Base-by-base conservation (phyloP, 2,888 invertebrate genomes). In the Crematogaster levior region DNA sequence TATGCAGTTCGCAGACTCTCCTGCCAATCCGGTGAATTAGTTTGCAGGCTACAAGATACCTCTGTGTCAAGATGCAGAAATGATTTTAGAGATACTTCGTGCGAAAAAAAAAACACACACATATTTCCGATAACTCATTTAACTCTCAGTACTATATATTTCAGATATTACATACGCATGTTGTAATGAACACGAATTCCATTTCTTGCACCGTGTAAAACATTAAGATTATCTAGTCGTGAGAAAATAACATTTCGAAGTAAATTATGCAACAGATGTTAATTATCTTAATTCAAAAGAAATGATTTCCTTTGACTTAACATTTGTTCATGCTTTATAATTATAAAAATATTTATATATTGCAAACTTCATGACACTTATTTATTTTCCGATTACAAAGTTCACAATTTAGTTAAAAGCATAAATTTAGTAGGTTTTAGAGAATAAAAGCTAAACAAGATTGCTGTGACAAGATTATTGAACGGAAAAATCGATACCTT, bases 1-100 rank as follows among this genome's bases (percentile, higher is more conserved):
- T 83, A 83, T 83, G 85, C 88, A 84, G 88, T 86, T 88, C 83
- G 85, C 83, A 80, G 77, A 79, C 84, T 85, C 65, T 86, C 85
- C 56, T 56, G 86, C 82, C 82, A 84, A 88, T 88, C 84, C 80
- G 40, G 73, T 46, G 84, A 81, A 84, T 84, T 86, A 70, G 73
- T 65, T 40, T 46, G 66, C 83, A 83, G 87, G 86, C 83, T 83
- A 60, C 12, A 56, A 85, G 81, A 68, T 46, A 77, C 51, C 61
- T 70, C 66, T 81, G 56, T 70, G 18, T 21, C 9, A 43, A 65
- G 84, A 81, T 63, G 73, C 37, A 77, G 75, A 40, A 63, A 40
- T 65, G 34, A 24, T 60, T 37, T 34, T 12, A n/a, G 46, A 77
- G 5, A 43, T 46, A 21, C 24, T 6, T 48, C 60, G 24, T 40